phyloP scores from a whole-genome alignment of 23 tunicate species.

The Aplidium turbinatum region DNA sequence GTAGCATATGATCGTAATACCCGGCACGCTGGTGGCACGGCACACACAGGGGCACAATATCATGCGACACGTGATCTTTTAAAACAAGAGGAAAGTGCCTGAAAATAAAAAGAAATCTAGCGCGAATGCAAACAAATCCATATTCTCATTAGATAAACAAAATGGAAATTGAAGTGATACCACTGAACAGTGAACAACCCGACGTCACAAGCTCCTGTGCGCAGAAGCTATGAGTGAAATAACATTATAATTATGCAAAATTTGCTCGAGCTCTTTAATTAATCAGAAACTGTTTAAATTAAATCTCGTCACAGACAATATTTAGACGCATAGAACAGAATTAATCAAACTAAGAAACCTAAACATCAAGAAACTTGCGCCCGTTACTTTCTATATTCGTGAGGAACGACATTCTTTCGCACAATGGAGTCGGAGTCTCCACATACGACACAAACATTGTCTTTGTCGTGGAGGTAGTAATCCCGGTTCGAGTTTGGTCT shows the following conservation, averaged over 20 bases:
- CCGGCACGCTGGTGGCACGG: constrained; percentile 81
- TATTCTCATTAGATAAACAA: no score
- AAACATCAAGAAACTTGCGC: not conserved
- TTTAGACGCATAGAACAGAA: not conserved
- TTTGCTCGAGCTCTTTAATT: no score
- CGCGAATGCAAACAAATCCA: no score
- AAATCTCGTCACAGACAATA: not conserved
- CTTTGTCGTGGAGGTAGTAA: constrained; percentile 75
- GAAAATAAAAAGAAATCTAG: no score
- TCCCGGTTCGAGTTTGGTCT: constrained; percentile 62
- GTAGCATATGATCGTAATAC: constrained; percentile 45
- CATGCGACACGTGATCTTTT: constrained; percentile 91
- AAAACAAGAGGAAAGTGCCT: constrained; percentile 81
- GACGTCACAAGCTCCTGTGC: no score
- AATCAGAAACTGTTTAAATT: no score
- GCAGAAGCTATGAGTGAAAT: no score
- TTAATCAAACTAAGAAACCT: not conserved
- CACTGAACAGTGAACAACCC: no score
- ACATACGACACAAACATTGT: constrained; percentile 94
- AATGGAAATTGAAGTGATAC: no score
- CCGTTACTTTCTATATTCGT: constrained; percentile 89
- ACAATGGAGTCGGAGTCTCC: constrained; percentile 52
- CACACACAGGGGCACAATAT: constrained; percentile 79
- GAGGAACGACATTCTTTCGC: constrained; percentile 89
- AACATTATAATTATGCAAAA: no score